Base-by-base conservation (phyloP, 2,113 vertebrate species). In the Meriones unguiculatus region DNA sequence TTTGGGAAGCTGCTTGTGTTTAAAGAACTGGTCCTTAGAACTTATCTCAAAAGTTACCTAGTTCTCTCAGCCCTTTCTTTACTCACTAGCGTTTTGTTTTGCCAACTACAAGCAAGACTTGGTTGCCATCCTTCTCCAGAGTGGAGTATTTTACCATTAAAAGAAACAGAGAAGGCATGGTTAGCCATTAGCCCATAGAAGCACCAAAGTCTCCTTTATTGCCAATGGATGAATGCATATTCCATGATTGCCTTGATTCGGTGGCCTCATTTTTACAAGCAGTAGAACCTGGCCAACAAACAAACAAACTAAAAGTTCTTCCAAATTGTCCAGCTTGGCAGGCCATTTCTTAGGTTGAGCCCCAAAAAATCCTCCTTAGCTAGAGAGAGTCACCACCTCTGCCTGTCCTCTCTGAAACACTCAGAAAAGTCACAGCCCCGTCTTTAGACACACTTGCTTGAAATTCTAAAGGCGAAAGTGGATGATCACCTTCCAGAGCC, bases 391-490 rank as follows among this genome's bases (percentile, higher is more conserved):
- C 84, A 57, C 12, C 14, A 22, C 25, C 41, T 89, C 67, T 82
- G 35, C 73, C 54, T 59, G 50, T 17, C 70, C 89, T 1, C 8
- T 2, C 9, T 89, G 67, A 81, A 92, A 25, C 80, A 62, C 57
- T 17, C 89, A 77, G 46, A 87, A 82, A 95, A 50, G 77, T 38
- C 10, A 28, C 64, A 75, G 17, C 81, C 52, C 15, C 65, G 10
- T 86, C 24, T 69, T 69, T 3, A 64, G 13, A 64, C 5, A 2
- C n/a, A 54, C 15, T 77, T 1, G 5, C 52, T 72, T 89, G 59
- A 92, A 88, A 93, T 95, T 87, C 75, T 95, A 90, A 62, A 90
- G 80, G n/a, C 17, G 8, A 76, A 9, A 10, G 24, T 24, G 84
- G 24, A 32, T 18, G 30, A 82, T 89, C 15, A 7, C 41, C 95